Evolutionary conservation across 2,113 vertebrate species (phyloP).

Genomic region (Rhinoptilus africanus): DNA sequence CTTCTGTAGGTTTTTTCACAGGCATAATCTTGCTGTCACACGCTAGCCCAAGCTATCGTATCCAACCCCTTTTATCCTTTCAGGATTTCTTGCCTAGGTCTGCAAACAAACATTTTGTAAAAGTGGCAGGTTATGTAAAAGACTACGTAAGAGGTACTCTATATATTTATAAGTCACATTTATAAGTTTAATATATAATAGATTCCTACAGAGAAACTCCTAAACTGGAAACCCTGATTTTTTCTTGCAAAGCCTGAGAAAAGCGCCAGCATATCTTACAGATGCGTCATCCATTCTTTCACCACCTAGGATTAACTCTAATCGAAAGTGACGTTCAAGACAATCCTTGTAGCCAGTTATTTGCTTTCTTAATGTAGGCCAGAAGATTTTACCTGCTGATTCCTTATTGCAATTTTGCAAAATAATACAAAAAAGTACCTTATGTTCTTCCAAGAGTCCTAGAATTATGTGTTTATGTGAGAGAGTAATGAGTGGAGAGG

Average conservation of each 20-base stretch:
- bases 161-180: not conserved
- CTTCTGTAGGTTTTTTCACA: not conserved
- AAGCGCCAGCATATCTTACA: not conserved
- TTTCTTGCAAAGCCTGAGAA: not conserved
- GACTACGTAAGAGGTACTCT: not conserved
- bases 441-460: not conserved
- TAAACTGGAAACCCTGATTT: not conserved
- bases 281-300: constrained; percentile 29
- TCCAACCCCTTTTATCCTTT: not conserved
- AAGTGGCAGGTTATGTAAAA: not conserved
- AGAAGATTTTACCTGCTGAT: constrained; percentile 18
- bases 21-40: not conserved
- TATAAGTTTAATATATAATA: not conserved
- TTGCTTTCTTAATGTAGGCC: constrained; percentile 27
- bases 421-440: not conserved
- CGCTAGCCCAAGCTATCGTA: not conserved
- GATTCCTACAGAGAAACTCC: not conserved
- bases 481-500: not conserved
- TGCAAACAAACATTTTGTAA: not conserved
- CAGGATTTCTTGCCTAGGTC: not conserved
- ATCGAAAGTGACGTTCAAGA: constrained; percentile 10
- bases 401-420: not conserved
- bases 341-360: not conserved
- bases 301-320: constrained; percentile 43
- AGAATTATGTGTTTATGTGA: not conserved